Percentiles rank a stretch among this genome's conserved stretches.
Evolutionary conservation across 2,888 invertebrate species (phyloP).

Genomic region (Emesis russula): DNA sequence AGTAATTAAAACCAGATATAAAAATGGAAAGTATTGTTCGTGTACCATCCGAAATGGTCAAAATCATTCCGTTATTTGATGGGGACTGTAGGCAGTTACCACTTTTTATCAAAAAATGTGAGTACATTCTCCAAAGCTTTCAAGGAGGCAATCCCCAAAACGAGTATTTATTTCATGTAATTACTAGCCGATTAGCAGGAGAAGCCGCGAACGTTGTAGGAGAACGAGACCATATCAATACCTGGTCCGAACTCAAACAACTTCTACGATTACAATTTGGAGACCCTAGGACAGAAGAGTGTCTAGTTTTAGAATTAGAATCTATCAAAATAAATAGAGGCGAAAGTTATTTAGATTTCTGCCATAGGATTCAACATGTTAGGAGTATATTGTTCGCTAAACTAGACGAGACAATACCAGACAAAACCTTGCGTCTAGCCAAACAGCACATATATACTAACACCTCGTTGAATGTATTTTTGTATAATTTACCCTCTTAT

Average conservation of each 20-base stretch:
- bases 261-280: conserved; percentile 59
- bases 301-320: conserved; percentile 62
- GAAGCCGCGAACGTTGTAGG: conserved; percentile 63
- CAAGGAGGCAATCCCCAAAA: conserved; percentile 40
- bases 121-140: conserved; percentile 45
- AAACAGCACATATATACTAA: conserved; percentile 55
- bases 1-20: no score
- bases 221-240: conserved; percentile 54
- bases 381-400: conserved; percentile 62
- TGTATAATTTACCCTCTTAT: conserved; percentile 59
- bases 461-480: conserved; percentile 58
- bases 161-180: conserved; percentile 62
- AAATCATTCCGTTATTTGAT: conserved; percentile 37
- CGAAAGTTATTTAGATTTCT: conserved; percentile 73
- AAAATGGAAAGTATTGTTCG: conserved; percentile 28
- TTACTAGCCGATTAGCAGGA: conserved; percentile 64
- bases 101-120: conserved; percentile 57
- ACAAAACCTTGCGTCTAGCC: background rate
- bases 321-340: conserved; percentile 46
- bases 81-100: conserved; percentile 36
- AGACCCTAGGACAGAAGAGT: conserved; percentile 65
- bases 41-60: conserved; percentile 30
- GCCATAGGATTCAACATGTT: conserved; percentile 65
- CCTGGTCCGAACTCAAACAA: conserved; percentile 57
- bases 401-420: conserved; percentile 37